Conservation (phyloP, 2,113 vertebrate species). For the Trachemys scripta region DNA sequence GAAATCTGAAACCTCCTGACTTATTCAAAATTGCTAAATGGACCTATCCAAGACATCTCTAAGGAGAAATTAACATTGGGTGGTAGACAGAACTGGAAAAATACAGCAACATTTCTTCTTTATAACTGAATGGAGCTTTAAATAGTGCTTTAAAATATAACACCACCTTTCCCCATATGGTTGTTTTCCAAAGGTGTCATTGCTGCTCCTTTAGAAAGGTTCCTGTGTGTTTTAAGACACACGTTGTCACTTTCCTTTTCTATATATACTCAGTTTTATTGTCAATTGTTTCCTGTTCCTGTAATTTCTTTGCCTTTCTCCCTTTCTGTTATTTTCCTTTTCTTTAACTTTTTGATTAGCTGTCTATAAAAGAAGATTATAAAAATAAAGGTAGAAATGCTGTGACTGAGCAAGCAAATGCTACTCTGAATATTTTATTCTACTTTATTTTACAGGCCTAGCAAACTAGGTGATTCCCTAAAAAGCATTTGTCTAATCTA, state of each 20-base stretch:
- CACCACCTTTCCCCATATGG: conserved; percentile 5
- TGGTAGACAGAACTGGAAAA: conserved; percentile 64
- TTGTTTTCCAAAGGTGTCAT: conserved; percentile 11
- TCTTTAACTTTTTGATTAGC: not conserved
- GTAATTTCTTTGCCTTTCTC: not conserved
- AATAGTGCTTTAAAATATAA: conserved; percentile 24
- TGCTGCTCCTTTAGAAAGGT: conserved; percentile 12
- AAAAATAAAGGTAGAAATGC: not conserved
- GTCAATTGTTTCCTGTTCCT: not conserved
- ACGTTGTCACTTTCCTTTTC: not conserved
- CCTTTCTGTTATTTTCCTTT: not conserved
- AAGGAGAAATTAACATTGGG: conserved; percentile 69
- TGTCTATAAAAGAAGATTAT: conserved; percentile 1
- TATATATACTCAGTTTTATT: not conserved
- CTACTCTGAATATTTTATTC: not conserved
- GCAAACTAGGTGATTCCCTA: conserved; percentile 24
- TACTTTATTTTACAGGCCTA: conserved; percentile 13
- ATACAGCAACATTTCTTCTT: conserved; percentile 50
- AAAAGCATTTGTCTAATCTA: conserved; percentile 28
- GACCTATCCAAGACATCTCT: conserved; percentile 67
- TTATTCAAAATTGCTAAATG: conserved; percentile 73
- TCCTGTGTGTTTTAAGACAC: not conserved
- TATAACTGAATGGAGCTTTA: conserved; percentile 30
- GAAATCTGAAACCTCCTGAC: conserved; percentile 70
- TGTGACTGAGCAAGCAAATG: not conserved